These are phyloP conservation scores for Micrastur ruficollis DNA, from an alignment of 2,797 vertebrate genomes.

Conservation along the genomic window DNA sequence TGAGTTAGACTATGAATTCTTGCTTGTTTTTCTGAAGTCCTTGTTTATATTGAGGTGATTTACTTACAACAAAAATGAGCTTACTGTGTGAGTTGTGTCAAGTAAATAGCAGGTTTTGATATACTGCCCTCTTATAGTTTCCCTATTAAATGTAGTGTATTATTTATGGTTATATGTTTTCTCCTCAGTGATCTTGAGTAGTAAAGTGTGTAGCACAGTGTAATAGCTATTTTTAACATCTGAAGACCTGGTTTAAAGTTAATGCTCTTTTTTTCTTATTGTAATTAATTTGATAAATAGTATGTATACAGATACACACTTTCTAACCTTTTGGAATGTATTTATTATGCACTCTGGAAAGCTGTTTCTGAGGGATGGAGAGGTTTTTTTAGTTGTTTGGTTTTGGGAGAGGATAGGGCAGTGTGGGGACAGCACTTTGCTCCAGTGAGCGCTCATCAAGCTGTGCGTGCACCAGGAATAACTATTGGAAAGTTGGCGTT, in stretches of 20 bases:
- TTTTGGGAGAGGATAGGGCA: neutral
- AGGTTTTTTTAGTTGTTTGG: neutral
- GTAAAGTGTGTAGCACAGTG: neutral
- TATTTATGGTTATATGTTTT: conserved; percentile 49
- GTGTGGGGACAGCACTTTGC: neutral
- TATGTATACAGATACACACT: neutral
- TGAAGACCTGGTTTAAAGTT: conserved; percentile 18
- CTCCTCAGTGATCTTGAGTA: conserved; percentile 43
- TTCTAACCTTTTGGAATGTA: neutral
- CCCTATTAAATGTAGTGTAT: conserved; percentile 25
- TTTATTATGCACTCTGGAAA: too few relatives aligned
- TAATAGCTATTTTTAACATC: conserved; percentile 22
- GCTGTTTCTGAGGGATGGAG: neutral
- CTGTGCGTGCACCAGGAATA: neutral
- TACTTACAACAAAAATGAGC: conserved; percentile 58
- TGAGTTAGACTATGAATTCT: conserved; percentile 58
- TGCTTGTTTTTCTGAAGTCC: conserved; percentile 56
- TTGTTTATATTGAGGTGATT: conserved; percentile 63
- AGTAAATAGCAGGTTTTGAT: conserved; percentile 49
- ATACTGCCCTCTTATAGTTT: conserved; percentile 37
- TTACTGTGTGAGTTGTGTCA: conserved; percentile 31
- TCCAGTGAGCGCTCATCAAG: neutral
- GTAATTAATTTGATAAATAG: neutral
- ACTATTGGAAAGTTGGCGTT: neutral
- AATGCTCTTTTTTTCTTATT: neutral